Percentiles rank a stretch among this genome's conserved stretches.
These are phyloP conservation scores for Ibycter americanus DNA, from an alignment of 2,797 vertebrate genomes.

Conservation along the genomic window DNA sequence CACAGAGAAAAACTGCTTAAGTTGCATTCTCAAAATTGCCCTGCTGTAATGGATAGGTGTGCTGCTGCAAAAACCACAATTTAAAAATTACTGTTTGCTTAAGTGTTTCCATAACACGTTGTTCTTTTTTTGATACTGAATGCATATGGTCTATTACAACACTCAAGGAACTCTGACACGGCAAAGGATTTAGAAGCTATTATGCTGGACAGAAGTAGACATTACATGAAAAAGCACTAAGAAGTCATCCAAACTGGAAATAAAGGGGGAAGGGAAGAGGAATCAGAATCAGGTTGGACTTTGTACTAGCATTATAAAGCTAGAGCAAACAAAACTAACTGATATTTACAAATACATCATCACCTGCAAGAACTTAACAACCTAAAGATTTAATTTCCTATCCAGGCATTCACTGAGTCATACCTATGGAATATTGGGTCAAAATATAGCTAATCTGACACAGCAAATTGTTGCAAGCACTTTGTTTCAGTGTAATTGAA, in stretches of 20 bases:
- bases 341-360: not conserved
- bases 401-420: not conserved
- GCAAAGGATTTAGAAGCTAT: not conserved
- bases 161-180: not conserved
- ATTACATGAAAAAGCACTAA: not conserved
- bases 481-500: not conserved
- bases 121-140: not conserved
- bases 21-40: constrained; percentile 2
- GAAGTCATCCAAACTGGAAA: not conserved
- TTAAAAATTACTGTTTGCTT: not conserved
- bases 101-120: not conserved
- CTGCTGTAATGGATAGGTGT: constrained; percentile 5
- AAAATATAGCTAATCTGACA: not conserved
- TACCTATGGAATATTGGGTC: not conserved
- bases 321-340: not conserved
- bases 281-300: not conserved
- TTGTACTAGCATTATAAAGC: not conserved
- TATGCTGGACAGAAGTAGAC: not conserved
- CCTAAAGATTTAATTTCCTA: not conserved
- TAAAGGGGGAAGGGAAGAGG: not conserved
- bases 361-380: not conserved
- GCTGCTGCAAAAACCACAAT: not conserved
- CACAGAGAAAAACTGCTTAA: not conserved
- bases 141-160: not conserved
- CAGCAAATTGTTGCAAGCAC: not conserved